Base-by-base conservation (phyloP, 1,140 invertebrate species). In the Nilaparvata lugens region DNA sequence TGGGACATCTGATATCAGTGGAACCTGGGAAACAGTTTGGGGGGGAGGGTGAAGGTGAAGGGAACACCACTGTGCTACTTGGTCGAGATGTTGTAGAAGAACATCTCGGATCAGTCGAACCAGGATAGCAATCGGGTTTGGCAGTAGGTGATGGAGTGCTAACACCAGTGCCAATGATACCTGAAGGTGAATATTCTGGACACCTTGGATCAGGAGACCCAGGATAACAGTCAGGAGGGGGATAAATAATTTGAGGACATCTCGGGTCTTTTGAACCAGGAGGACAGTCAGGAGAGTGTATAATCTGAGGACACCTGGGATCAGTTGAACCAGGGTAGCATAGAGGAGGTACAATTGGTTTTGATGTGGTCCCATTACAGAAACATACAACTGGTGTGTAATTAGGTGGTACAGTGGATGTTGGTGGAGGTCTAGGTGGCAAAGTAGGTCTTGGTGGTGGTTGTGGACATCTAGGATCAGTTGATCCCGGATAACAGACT, bases 231-330 rank as follows among this genome's bases (percentile, higher is more conserved):
- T 58, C 65, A 53, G 9, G 68, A 68, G 52, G 67, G 69, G 67
- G 67, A 21, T 38, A 45, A 18, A 63, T 62, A 16, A 52, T 67
- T 67, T 62, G 60, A 52, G 62, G 68, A 62, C 68, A 75, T 52
- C 74, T 65, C 9, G 72, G 69, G 61, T 77, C 72, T 19, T 25
- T 65, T 7, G 67, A 70, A 19, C 75, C 76, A 13, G 75, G 75
- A 56, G 70, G 76, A 56, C 75, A 74, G 6, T 66, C 59, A 13
- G 60, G 53, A 13, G 63, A 55, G 13, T 35, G 59, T 0, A 43
- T 58, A 31, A 67, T 66, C 64, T 43, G 53, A 9, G 72, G 70
- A 65, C 74, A 75, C 56, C 72, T 67, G 24, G 71, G 71, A 63
- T 74, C 73, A 48, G 42, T 70, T 7, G 71, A 71, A 5, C 72